Base-by-base conservation (phyloP, 2,113 vertebrate genomes). In the Antechinus stuartii region DNA sequence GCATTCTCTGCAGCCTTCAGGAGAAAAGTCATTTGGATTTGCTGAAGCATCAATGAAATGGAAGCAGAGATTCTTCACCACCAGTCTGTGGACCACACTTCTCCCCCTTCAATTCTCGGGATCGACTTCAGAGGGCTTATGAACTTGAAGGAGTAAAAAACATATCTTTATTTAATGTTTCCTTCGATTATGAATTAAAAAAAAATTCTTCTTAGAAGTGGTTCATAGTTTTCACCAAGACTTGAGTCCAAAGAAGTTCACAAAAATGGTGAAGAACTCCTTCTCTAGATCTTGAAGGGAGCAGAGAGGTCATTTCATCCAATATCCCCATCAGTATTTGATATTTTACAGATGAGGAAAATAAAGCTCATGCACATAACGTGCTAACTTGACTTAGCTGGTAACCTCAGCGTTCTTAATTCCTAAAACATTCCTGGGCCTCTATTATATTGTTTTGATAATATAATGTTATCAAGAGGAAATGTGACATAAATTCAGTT, bases 1-100 rank as follows among this genome's bases (percentile, higher is more conserved):
- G 90, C 26, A 1, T 95, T 91, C n/a, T 96, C 90, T 96, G 11
- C 93, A 84, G 92, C 35, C 27, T 95, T 35, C 25, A 23, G 54
- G n/a, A 91, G 91, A 54, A 95, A 92, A 89, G 22, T 91, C 91
- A 47, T 49, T 49, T 50, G 27, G 24, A 19, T 19, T 84, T 84
- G 68, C 6, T 84, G 68, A 42, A 42, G 68, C 61, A 76, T 76
- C 35, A 19, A 4, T 76, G 19, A 8, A 8, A 84, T 23, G 0
- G 19, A n/a, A 42, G 61, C 61, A 35, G 30, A 14, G 30, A 76
- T 76, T n/a, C 30, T 76, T 76, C 35, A n/a, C 11, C 35, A 42
- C 16, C 19, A n/a, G 68, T 23, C 6, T 16, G 7, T 22, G 16
- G 19, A 22, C 19, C 4, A 14, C 19, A 2, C 54, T 55, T 22